Evolutionary conservation across 2,888 invertebrate genomes (phyloP), one percentile per base, ranked within the genome.

Genomic region (Megaustenia siamemsis): DNA sequence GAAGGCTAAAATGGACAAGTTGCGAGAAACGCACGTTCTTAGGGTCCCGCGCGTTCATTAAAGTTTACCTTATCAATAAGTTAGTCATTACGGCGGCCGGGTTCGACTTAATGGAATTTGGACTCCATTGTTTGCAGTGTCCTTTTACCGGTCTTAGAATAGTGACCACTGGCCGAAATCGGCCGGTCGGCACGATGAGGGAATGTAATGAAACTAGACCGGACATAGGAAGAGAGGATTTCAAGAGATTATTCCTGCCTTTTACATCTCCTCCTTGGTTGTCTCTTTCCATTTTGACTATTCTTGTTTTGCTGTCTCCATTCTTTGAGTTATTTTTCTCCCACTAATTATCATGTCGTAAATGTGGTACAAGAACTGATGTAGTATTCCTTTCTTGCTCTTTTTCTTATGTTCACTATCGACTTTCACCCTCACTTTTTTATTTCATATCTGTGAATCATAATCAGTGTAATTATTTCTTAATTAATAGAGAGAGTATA

Each of bases 51-150:
- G 21, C 63, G 60, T 75, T 83, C 83, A 83, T 83, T 83, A 83
- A 63, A 84, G 84, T 84, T 84, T 84, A 45, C 79, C 84, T 84
- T 84, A 84, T 84, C 84, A 84, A 84, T 84, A 84, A 84, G 84
- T 76, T 84, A 38, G 84, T 84, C 84, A 84, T 84, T 84, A 84
- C 84, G 15, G 43, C 60, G 56, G 18, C 78, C 60, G 49, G 56
- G 28, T 71, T 28, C 21, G 43, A 15, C 84, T 78, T 84, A 84
- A 84, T 84, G 71, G 68, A 78, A 84, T 84, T 84, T 78, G 84
- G 84, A 32, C 78, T 45, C 56, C 60, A 32, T 79, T 84, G 79
- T 84, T 84, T 84, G 84, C 79, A n/a, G 71, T 69, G 84, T 60
- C 83, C 83, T 83, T 77, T 83, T 53, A 63, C 73, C 38, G 18